Evolutionary conservation across 2,797 vertebrate species (phyloP).

Genomic region (Rhincodon typus): DNA sequence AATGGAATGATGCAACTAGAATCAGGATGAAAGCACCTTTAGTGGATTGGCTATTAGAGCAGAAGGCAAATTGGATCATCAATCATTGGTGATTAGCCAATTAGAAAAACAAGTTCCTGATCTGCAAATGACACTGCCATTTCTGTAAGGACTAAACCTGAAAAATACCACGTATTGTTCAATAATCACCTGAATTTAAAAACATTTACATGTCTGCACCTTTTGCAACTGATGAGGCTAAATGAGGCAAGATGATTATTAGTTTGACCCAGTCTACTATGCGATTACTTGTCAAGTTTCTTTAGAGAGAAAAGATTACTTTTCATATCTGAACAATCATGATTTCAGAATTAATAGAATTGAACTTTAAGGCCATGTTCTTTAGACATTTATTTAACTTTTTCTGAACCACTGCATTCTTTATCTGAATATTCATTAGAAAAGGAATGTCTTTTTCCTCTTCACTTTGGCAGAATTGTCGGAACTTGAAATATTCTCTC

Average conservation of each 20-base stretch:
- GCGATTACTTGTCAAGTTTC: conserved; percentile 10
- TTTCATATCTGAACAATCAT: background rate
- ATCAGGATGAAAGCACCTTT: background rate
- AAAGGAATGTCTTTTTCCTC: background rate
- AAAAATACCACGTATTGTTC: background rate
- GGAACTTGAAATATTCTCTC: background rate
- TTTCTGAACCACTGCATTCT: background rate
- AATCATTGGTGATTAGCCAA: background rate
- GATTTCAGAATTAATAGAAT: background rate
- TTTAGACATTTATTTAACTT: background rate
- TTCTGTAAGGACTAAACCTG: background rate
- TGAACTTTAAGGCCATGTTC: conserved; percentile 1
- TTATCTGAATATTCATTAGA: background rate
- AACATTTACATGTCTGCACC: background rate
- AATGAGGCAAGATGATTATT: background rate
- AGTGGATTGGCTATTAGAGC: background rate
- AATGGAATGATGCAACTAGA: background rate
- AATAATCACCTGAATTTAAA: background rate
- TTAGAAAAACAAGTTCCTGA: background rate
- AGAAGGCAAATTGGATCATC: background rate
- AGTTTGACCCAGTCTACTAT: background rate
- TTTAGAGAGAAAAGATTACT: background rate
- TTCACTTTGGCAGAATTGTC: background rate
- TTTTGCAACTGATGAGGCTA: background rate
- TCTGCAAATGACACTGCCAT: background rate